Evolutionary conservation across 2,113 vertebrate genomes (phyloP), one percentile per base, ranked within the genome.

Genomic region (Pipra filicauda): DNA sequence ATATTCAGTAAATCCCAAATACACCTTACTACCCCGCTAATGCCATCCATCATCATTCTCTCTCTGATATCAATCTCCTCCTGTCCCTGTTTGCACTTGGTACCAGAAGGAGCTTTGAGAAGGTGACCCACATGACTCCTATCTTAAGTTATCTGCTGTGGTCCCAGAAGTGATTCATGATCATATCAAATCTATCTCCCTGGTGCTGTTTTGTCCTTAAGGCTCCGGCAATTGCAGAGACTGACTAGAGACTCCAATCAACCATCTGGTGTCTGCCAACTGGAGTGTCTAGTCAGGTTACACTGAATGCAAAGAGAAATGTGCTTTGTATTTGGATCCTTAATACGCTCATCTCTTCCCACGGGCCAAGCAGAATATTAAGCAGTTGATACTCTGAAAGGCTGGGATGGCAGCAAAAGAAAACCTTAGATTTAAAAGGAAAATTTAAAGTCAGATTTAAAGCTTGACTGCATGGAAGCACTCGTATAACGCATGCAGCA

Each of bases 241-340:
- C 91, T 90, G 93, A 96, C 92, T 95, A 85, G 95, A 97, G 91
- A 95, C 95, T 96, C 96, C 91, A 44, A 93, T 96, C 94, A 96
- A 74, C 97, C 97, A 97, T 97, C 96, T 97, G 97, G 84, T 95
- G 97, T 97, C 97, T 97, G 95, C 97, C 95, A 97, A 97, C 96
- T 97, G 96, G 77, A 93, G 80, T 91, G 96, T 97, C 97, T 97
- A 88, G 97, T 95, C 96, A 95, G 94, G 95, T 97, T 96, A 96
- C 91, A 77, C 11, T 70, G 92, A 93, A 94, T 51, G 82, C 89
- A 88, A 13, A 57, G 44, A 91, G 84, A 96, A 97, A 95, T 93
- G 93, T 89, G 94, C 35, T 92, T 88, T 76, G 43, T 75, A 80
- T 78, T 91, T 93, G 91, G 54, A 57, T 61, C 74, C 49, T 95